These are phyloP conservation scores for Monodelphis domestica DNA, from an alignment of 2,797 vertebrate species.

Conservation along the genomic window DNA sequence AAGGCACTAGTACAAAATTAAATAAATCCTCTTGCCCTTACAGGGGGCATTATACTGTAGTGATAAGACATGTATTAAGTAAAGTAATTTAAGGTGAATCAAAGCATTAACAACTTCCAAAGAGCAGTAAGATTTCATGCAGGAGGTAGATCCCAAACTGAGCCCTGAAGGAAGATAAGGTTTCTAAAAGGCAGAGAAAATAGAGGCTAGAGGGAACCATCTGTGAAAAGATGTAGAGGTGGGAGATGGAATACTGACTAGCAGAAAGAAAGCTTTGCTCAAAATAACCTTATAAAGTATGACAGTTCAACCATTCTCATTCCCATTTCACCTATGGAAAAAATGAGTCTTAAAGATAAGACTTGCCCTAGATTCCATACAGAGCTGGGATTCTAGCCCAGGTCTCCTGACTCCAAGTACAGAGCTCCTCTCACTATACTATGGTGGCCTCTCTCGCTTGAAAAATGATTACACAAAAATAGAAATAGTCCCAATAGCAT, in stretches of 20 bases:
- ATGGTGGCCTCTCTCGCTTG: not conserved
- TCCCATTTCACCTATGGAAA: not conserved
- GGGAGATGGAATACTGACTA: not conserved
- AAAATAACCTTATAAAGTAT: not conserved
- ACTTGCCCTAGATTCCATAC: not conserved
- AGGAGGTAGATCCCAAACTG: not conserved
- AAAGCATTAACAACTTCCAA: not conserved
- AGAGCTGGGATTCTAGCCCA: not conserved
- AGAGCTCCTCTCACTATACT: not conserved
- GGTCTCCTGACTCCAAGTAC: slow-evolving; percentile 9
- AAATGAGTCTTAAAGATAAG: slow-evolving; percentile 23
- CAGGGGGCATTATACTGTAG: not conserved
- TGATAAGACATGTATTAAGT: not conserved
- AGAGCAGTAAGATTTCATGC: not conserved
- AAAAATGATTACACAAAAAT: not conserved
- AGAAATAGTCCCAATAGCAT: not conserved
- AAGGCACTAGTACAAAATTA: not conserved
- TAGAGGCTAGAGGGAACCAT: not conserved
- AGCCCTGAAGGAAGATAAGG: not conserved
- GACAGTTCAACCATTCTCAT: not conserved
- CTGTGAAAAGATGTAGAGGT: not conserved
- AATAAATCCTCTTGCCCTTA: not conserved
- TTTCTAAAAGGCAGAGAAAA: not conserved
- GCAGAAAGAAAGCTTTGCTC: not conserved
- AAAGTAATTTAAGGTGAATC: not conserved